Evolutionary conservation across 1,140 invertebrate genomes (phyloP).

Genomic region (Lasioglossum baleicum): DNA sequence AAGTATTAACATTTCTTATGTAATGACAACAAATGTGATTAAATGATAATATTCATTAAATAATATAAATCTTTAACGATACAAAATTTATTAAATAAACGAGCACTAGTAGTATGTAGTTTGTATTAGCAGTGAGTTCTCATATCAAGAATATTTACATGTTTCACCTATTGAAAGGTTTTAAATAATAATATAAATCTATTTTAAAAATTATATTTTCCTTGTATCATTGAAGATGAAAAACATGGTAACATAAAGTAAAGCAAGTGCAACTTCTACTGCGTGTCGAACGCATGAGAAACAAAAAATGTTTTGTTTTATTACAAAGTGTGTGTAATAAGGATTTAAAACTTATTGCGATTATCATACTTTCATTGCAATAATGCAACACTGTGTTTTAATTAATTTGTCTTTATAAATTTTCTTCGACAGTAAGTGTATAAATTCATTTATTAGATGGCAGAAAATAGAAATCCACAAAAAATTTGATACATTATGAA

Average conservation of each 20-base stretch:
- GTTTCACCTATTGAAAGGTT: background rate
- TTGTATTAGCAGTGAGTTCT: background rate
- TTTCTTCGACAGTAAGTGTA: background rate
- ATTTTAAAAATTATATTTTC: no score
- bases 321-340: no score
- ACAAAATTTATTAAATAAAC: background rate
- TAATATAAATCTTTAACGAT: background rate
- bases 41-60: background rate
- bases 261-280: no score
- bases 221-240: no score
- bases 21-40: background rate
- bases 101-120: background rate
- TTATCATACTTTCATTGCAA: no score
- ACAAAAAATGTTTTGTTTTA: no score
- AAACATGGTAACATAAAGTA: no score
- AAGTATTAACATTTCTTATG: background rate
- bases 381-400: background rate
- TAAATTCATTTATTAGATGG: background rate
- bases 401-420: background rate
- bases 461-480: no score
- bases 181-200: no score
- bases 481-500: no score
- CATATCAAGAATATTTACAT: background rate
- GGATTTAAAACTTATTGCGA: no score
- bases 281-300: no score